Conservation (phyloP, 2,113 vertebrate genomes). For the Sylvilagus bachmani region DNA sequence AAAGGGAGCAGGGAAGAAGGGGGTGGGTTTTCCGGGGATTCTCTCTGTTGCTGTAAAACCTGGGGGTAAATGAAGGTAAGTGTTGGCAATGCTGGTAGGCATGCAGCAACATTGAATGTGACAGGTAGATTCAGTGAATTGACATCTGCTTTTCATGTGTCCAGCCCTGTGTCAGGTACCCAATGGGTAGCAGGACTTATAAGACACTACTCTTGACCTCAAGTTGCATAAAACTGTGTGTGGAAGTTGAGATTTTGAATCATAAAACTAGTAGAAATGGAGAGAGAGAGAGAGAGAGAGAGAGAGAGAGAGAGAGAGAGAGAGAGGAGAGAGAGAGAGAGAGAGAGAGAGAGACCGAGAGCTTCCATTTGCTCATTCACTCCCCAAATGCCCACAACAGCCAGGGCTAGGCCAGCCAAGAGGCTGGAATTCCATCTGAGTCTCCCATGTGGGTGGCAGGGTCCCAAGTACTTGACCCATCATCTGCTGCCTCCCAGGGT, state of each 20-base stretch:
- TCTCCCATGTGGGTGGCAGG: no score
- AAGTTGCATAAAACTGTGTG: constrained; percentile 48
- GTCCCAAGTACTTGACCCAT: no score
- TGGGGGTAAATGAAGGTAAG: background rate
- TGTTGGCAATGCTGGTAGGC: background rate
- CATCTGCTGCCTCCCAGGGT: no score
- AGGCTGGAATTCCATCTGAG: no score
- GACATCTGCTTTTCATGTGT: constrained; percentile 20
- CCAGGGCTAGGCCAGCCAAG: no score
- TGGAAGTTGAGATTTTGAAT: constrained; percentile 27
- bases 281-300: no score
- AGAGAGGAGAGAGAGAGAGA: no score
- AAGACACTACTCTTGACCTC: constrained; percentile 7
- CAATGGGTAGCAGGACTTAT: constrained; percentile 18
- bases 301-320: no score
- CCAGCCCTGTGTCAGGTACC: background rate
- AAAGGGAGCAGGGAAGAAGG: background rate
- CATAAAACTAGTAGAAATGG: background rate
- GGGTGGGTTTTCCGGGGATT: background rate
- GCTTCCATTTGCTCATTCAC: no score
- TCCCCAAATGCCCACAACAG: no score
- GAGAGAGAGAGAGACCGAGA: no score
- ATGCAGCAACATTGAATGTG: constrained; percentile 34
- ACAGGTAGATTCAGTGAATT: constrained; percentile 33
- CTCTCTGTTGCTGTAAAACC: constrained; percentile 44